phyloP scores from a whole-genome alignment of 2,113 vertebrate genomes.

The Bufo gargarizans region DNA sequence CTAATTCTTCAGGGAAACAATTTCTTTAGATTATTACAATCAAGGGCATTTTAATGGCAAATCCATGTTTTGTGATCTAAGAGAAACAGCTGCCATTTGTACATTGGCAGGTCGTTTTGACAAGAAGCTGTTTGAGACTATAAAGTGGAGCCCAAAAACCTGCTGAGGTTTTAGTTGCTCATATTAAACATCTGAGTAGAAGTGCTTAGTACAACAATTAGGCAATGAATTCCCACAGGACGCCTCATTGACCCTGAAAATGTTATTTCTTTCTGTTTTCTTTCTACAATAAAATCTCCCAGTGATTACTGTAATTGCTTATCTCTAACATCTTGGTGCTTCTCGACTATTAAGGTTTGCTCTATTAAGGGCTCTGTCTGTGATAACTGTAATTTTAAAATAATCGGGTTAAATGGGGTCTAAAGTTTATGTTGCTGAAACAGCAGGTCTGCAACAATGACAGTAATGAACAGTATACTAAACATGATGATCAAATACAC shows the following conservation, averaged over 20 bases:
- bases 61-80: conserved; percentile 33
- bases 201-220: conserved; percentile 11
- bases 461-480: background rate
- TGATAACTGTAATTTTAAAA: conserved; percentile 45
- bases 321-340: background rate
- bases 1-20: conserved; percentile 31
- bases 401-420: conserved; percentile 25
- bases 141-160: conserved; percentile 22
- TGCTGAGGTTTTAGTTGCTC: conserved; percentile 28
- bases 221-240: conserved; percentile 30
- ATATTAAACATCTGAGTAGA: background rate
- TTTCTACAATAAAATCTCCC: conserved; percentile 29
- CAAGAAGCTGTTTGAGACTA: conserved; percentile 1
- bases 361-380: conserved; percentile 10
- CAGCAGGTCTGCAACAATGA: conserved; percentile 8
- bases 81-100: conserved; percentile 18
- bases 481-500: background rate
- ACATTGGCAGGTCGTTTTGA: conserved; percentile 13
- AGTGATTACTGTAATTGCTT: conserved; percentile 51
- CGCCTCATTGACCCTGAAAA: conserved; percentile 31
- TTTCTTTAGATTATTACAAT: conserved; percentile 23
- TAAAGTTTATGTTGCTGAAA: conserved; percentile 33
- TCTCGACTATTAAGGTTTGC: conserved; percentile 35
- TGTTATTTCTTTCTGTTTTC: conserved; percentile 48
- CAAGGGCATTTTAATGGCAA: conserved; percentile 21